phyloP scores from a whole-genome alignment of 2,888 invertebrate species.

The Ganaspis brasiliensis region DNA sequence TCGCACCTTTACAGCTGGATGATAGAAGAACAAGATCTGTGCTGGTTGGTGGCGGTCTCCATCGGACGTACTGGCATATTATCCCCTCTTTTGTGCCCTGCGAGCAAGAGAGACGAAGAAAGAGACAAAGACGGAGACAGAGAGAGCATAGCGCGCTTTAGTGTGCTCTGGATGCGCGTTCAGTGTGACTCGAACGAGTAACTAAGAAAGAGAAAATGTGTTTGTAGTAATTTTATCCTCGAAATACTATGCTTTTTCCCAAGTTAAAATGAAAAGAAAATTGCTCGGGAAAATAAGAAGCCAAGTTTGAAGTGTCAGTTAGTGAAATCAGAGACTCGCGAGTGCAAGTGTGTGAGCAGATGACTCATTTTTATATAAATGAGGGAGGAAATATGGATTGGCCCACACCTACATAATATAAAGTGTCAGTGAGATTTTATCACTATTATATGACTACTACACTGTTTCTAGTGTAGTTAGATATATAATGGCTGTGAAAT shows the following conservation, averaged over 20 bases:
- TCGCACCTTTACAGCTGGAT: neutral
- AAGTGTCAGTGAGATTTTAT: slow-evolving; percentile 37
- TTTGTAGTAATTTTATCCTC: neutral
- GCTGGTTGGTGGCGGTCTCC: slow-evolving; percentile 37
- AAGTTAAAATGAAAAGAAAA: neutral
- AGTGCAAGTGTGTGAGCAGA: slow-evolving; percentile 2
- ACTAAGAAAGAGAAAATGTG: neutral
- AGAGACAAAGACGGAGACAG: neutral
- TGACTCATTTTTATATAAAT: slow-evolving; percentile 13
- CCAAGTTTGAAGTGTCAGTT: neutral
- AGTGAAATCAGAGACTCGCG: neutral
- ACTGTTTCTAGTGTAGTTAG: slow-evolving; percentile 10
- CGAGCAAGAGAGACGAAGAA: neutral
- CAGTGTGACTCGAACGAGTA: slow-evolving; percentile 30
- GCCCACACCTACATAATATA: slow-evolving; percentile 26
- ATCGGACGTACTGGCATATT: neutral
- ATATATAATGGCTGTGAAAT: slow-evolving; percentile 58
- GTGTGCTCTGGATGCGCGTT: slow-evolving; percentile 18
- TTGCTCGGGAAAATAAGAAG: no score
- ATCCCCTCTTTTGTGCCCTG: slow-evolving; percentile 12
- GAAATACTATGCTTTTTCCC: neutral
- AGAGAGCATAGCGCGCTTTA: neutral
- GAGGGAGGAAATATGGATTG: slow-evolving; percentile 41
- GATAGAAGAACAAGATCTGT: slow-evolving; percentile 41
- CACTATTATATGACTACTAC: slow-evolving; percentile 6